Percentiles rank a stretch among this genome's conserved stretches.
Evolutionary conservation across 2,888 invertebrate genomes (phyloP).

Genomic region (Thera obeliscata): DNA sequence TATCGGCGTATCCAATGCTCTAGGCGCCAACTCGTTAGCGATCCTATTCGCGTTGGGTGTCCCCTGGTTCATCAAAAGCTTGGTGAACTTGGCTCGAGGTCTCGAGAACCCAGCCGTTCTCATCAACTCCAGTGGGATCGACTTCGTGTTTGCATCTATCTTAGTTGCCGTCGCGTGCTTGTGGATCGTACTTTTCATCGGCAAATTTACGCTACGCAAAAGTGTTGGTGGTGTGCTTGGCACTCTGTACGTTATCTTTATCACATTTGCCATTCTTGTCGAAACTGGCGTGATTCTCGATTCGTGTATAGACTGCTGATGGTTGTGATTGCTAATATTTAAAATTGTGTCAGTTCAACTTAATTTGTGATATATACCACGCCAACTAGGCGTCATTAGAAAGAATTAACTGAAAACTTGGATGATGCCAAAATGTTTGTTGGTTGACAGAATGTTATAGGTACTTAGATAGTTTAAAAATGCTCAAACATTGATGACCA

Average conservation of each 20-base stretch:
- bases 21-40: conserved; percentile 94
- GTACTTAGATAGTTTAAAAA: neutral
- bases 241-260: conserved; percentile 87
- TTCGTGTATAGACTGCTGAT: conserved; percentile 33
- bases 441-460: conserved; percentile 17
- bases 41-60: conserved; percentile 92
- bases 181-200: conserved; percentile 87
- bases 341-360: neutral
- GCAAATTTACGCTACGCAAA: conserved; percentile 88
- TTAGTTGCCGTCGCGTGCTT: conserved; percentile 89
- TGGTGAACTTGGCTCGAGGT: conserved; percentile 79
- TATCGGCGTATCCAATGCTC: conserved; percentile 94
- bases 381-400: neutral
- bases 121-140: conserved; percentile 91
- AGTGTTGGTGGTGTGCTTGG: conserved; percentile 87
- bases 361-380: neutral
- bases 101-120: conserved; percentile 80
- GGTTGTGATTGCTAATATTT: neutral
- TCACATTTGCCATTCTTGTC: conserved; percentile 90
- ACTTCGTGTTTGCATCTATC: conserved; percentile 92
- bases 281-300: conserved; percentile 89
- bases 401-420: neutral
- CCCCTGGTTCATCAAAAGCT: conserved; percentile 92
- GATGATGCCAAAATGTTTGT: conserved; percentile 12
- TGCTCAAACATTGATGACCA: neutral